Evolutionary conservation across 2,888 invertebrate genomes (phyloP), one percentile per base, ranked within the genome.

Genomic region (Epinotia brunnichana): DNA sequence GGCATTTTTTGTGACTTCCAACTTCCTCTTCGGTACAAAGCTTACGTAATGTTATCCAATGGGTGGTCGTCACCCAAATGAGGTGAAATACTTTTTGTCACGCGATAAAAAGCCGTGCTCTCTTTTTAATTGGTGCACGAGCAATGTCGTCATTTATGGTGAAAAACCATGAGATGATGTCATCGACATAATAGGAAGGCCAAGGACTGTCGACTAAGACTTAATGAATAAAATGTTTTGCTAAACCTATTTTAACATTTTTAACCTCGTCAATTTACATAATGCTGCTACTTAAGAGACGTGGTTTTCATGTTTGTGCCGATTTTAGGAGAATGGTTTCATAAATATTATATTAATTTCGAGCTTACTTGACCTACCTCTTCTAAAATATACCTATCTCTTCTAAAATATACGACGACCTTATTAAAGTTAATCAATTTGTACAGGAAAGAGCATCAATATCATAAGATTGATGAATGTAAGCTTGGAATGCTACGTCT

Each of bases 81-180:
- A 66, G 66, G 66, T 66, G 54, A 66, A 66, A 66, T 64, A 53
- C 41, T 73, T 73, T 73, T 73, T 73, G 59, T 69, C n/a, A 21
- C 51, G 39, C 13, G 53, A 63, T 69, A 73, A 73, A 73, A 73
- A 73, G 51, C 51, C 39, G 51, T 68, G 73, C 73, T 73, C 73
- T 73, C 73, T 73, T 73, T 73, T 73, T 73, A 73, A 73, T 73
- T 73, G 69, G 73, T 48, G 57, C 69, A 57, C 68, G 66, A 51
- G 64, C 51, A 24, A 44, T 71, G 64, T 41, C 70, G 63, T 73
- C 68, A 63, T 57, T 53, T 68, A 63, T 57, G 68, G 73, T 63
- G 62, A 73, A 69, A 73, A 73, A 73, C 73, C 19, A 51, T 62
- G 57, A 63, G 15, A 41, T 73, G 73, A 73, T 73, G 59, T 73